Percentiles rank a stretch among this genome's conserved stretches.
Conservation (phyloP, 2,113 vertebrate genomes). For the Alosa alosa region DNA sequence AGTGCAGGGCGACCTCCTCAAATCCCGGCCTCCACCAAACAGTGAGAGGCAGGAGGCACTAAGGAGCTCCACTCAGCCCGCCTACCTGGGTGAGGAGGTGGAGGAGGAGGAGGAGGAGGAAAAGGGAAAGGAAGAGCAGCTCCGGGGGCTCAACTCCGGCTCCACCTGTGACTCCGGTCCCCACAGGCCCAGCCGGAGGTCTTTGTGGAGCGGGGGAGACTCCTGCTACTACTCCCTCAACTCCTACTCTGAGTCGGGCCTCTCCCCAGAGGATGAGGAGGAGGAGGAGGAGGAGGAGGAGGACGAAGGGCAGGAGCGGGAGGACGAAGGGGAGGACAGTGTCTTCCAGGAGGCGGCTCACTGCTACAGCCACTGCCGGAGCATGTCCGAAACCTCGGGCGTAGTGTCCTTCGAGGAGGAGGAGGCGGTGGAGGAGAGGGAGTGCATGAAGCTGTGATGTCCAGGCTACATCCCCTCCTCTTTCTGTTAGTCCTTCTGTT, state of each 20-base stretch:
- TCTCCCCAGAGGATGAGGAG: constrained; percentile 65
- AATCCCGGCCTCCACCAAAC: background rate
- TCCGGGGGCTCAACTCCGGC: constrained; percentile 35
- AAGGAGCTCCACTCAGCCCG: constrained; percentile 44
- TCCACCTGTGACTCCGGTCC: constrained; percentile 48
- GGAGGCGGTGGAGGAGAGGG: constrained; percentile 58
- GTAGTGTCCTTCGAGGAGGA: constrained; percentile 71
- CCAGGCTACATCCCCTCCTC: constrained; percentile 46
- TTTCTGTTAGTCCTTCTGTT: constrained; percentile 47
- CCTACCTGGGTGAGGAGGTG: constrained; percentile 51
- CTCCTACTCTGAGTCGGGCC: constrained; percentile 67
- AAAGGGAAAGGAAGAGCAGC: constrained; percentile 31
- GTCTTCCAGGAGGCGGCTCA: constrained; percentile 67
- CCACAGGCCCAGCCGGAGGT: constrained; percentile 62
- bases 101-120: constrained; percentile 35
- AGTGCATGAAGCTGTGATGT: constrained; percentile 65
- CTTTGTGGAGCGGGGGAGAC: constrained; percentile 69
- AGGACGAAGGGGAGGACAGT: constrained; percentile 66
- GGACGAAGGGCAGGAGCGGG: constrained; percentile 14
- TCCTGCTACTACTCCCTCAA: constrained; percentile 74
- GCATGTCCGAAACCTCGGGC: constrained; percentile 69
- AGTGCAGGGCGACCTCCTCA: background rate
- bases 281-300: constrained; percentile 55
- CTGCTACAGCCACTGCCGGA: constrained; percentile 64
- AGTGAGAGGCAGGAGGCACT: constrained; percentile 4